These are phyloP conservation scores for Pantherophis guttatus DNA, from an alignment of 2,113 vertebrate genomes.

Conservation along the genomic window DNA sequence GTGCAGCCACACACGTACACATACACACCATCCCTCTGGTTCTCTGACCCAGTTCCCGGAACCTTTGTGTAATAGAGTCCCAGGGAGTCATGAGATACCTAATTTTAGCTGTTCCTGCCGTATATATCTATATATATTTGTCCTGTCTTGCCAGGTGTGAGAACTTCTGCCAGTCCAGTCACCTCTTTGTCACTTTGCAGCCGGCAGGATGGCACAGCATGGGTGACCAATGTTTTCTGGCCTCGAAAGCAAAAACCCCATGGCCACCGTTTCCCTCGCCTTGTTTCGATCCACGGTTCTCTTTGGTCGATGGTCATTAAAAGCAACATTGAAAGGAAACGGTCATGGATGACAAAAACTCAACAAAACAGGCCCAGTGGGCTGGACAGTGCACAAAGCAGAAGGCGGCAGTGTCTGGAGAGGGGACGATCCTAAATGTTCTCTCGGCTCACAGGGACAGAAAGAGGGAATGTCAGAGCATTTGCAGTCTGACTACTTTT, in stretches of 20 bases:
- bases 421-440: slow-evolving; percentile 33
- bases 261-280: too few relatives aligned
- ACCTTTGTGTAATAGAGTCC: background rate
- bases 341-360: background rate
- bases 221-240: background rate
- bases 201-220: background rate
- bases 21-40: background rate
- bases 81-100: background rate
- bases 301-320: background rate
- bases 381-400: background rate
- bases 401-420: slow-evolving; percentile 29
- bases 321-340: background rate
- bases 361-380: slow-evolving; percentile 10
- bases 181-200: background rate
- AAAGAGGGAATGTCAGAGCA: too few relatives aligned
- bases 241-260: background rate
- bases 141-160: background rate
- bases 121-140: background rate
- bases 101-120: slow-evolving; percentile 43
- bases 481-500: too few relatives aligned
- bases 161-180: slow-evolving; percentile 1
- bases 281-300: background rate
- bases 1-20: background rate
- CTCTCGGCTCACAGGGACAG: slow-evolving; percentile 53
- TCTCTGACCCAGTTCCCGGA: slow-evolving; percentile 48